Evolutionary conservation across 2,113 vertebrate genomes (phyloP), one percentile per base, ranked within the genome.

Genomic region (Melanostigma gelatinosum): DNA sequence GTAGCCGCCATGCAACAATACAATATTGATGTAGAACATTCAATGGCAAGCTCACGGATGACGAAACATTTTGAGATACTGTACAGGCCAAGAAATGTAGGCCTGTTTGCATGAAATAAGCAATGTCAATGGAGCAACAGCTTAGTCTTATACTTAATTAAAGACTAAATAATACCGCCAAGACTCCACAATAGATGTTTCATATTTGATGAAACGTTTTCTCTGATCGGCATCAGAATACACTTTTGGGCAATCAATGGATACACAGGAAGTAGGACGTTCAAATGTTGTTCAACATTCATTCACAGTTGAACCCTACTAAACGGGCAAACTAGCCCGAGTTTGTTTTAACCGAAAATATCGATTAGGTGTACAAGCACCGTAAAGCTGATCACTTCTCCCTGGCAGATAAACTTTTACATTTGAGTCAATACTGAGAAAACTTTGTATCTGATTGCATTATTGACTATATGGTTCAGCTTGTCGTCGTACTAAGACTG

Each of bases 21-120:
- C 24, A 40, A 11, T 70, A 34, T 44, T 72, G 63, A 65, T 52
- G 60, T 20, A 32, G 1, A 62, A n/a, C 12, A 20, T 20, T 15
- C n/a, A 15, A 75, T 54, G 67, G 68, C 44, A 76, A 61, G 22
- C 18, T 69, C 57, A 66, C 13, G 6, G 15, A 60, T 42, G 20
- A 72, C 0, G 57, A 18, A 67, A n/a, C 2, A 36, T 6, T 22
- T 18, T 22, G 46, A 64, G 15, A 61, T 60, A 38, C 29, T 48
- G 50, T 36, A 27, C 29, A 54, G 32, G 15, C 16, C 42, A 18
- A 60, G 52, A 61, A 38, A 60, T 66, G 1, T 27, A 11, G 42
- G 22, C 32, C 8, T 55, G 8, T 48, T 77, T 72, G 29, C 22
- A 46, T 22, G 7, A 46, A 75, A 70, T 24, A 42, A n/a, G 20